Base-by-base conservation (phyloP, 2,797 vertebrate genomes). In the Oryzias dopingdopingensis region DNA sequence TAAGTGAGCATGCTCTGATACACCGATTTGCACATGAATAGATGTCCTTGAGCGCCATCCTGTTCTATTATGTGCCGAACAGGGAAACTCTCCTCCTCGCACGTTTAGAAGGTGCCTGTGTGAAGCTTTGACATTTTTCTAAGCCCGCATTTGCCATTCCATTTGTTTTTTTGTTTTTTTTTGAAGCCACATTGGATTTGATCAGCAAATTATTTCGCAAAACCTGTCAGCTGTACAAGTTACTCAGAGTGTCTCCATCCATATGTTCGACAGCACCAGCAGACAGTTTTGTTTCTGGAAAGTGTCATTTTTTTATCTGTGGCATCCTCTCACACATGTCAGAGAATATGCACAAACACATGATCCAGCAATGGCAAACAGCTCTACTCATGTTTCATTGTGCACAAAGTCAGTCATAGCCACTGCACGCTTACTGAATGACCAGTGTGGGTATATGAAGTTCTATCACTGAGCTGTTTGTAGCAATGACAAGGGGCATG, bases 351-450 rank as follows among this genome's bases (percentile, higher is more conserved):
- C 59, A 51, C 41, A 63, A 23, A 54, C 41, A 67, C 65, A 58
- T 20, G 59, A 32, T 18, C 46, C 52, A 54, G 58, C 60, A 62
- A 57, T 46, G 18, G 44, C 18, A 46, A 46, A 20, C 7, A 54
- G 59, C 47, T 56, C 41, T 56, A 60, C 54, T 65, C 48, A 70
- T 49, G 7, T 74, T 71, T 72, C 82, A 86, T 79, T 70, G 63
- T 83, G 78, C 75, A 76, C 76, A 77, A 71, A 82, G 61, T 82
- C 83, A 68, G 77, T 70, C 85, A 79, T 82, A 73, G 70, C 77
- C 86, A 83, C 79, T 80, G 86, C 86, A 85, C 83, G 85, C 80
- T 84, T 70, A 77, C 75, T 63, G 82, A 87, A 75, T 85, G 83
- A 82, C 85, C 81, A 56, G 74, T 82, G 79, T 83, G 74, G 76